Percentiles rank a stretch among this genome's conserved stretches.
phyloP scores from a whole-genome alignment of 2,888 invertebrate genomes.

The Perizoma flavofasciatum region DNA sequence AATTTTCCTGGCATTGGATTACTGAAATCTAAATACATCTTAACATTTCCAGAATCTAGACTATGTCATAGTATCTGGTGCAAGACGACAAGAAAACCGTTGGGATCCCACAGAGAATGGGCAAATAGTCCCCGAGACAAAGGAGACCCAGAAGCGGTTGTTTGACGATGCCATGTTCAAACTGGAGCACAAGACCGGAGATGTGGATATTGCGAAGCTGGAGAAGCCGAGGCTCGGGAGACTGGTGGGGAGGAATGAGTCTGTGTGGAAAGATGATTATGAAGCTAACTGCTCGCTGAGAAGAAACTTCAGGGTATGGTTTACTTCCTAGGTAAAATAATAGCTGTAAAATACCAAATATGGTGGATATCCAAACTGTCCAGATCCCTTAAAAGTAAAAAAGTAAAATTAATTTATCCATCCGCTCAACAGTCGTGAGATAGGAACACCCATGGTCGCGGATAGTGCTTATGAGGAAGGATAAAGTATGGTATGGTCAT shows the following conservation, averaged over 20 bases:
- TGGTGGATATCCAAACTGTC: too few species aligned
- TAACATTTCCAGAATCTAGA: conserved; percentile 92
- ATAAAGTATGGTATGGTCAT: too few species aligned
- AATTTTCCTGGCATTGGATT: not conserved
- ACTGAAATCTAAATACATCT: not conserved
- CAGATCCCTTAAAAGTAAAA: too few species aligned
- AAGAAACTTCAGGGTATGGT: conserved; percentile 91
- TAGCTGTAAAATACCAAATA: too few species aligned
- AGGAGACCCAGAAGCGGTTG: conserved; percentile 93
- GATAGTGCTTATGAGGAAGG: too few species aligned
- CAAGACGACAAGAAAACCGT: conserved; percentile 97
- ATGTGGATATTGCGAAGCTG: conserved; percentile 87
- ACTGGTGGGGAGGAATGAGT: conserved; percentile 91
- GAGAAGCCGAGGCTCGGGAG: conserved; percentile 89
- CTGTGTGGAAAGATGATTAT: conserved; percentile 96
- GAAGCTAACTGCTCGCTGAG: conserved; percentile 94
- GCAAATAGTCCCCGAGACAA: conserved; percentile 96
- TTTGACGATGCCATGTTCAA: conserved; percentile 99
- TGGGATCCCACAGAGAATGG: conserved; percentile 99
- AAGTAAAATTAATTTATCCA: too few species aligned
- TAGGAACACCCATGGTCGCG: too few species aligned
- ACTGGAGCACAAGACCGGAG: conserved; percentile 95
- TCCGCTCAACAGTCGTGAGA: too few species aligned
- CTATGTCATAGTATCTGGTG: conserved; percentile 97
- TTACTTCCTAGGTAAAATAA: too few species aligned